Evolutionary conservation across 2,113 vertebrate genomes (phyloP).

Genomic region (Cryptotis parvus): DNA sequence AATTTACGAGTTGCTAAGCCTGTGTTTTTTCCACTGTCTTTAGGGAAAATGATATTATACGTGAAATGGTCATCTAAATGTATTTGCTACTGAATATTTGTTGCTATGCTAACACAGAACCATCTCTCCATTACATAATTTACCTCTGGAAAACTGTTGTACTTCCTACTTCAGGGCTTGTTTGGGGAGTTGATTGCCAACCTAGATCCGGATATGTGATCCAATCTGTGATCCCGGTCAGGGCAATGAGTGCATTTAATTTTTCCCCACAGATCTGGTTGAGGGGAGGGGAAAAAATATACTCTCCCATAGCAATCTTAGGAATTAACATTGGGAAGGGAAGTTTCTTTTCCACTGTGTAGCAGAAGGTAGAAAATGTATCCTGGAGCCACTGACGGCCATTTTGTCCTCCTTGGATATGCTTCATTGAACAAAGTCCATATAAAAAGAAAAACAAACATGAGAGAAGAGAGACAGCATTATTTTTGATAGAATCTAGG

Average conservation of each 20-base stretch:
- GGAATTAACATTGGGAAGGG: not conserved
- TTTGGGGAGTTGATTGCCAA: not conserved
- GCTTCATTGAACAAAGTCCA: not conserved
- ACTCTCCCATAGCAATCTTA: not conserved
- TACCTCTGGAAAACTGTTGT: not conserved
- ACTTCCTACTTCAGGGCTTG: not conserved
- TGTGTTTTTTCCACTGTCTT: not conserved
- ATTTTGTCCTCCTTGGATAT: not conserved
- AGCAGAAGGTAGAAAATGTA: not conserved
- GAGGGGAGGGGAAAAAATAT: not conserved
- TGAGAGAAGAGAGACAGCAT: not conserved
- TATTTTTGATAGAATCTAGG: not conserved
- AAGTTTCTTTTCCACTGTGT: not conserved
- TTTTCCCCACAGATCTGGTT: not conserved
- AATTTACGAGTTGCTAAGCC: not conserved
- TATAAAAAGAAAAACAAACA: not conserved
- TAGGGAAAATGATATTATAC: conserved; percentile 2
- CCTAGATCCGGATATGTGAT: not conserved
- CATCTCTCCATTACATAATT: not conserved
- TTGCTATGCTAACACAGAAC: not conserved
- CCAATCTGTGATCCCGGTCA: not conserved
- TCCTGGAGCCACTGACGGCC: not conserved
- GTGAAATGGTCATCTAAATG: conserved; percentile 21
- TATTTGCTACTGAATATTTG: not conserved
- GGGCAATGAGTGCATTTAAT: not conserved